Evolutionary conservation across 1,140 invertebrate genomes (phyloP), one percentile per base, ranked within the genome.

Genomic region (Platorchestia sp.): DNA sequence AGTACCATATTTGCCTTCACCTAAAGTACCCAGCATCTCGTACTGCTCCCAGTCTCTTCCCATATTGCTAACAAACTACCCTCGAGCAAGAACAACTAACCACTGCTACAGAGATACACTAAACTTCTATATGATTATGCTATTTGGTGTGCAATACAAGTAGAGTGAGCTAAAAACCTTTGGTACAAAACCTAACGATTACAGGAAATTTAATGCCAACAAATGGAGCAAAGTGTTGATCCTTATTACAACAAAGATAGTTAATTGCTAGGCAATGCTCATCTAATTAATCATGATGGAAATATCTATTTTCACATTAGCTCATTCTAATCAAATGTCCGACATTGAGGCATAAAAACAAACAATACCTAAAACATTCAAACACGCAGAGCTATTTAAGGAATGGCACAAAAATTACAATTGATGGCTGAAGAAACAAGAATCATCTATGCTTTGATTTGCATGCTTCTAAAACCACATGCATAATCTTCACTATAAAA

Each of bases 1-100:
- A 93, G 45, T 93, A 14, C 91, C 91, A 93, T 93, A 93, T 40
- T 45, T 44, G n/a, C 91, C 91, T 44, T 93, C 91, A 47, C 91
- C 91, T 36, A 93, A 47, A 36, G 14, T 47, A 47, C 45, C 41
- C 1, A 93, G 91, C 40, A 93, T 44, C 40, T 93, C 91, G 44
- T 93, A 93, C 91, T 93, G 91, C 6, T 93, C 40, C 91, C 91
- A 45, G 45, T 93, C 45, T 0, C 10, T 16, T 36, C 6, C 10
- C 91, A 93, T 93, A 14, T 93, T 47, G 16, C 43, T 89, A 42
- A 10, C 42, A 42, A 14, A 89, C 43, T 3, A 27, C 10, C 14
- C 0, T 5, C 27, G 41, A 42, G 5, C 5, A 5, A 41, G 10
- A 10, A 43, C 87, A 36, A 89, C 87, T 41, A 89, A 41, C 42